Evolutionary conservation across 2,797 vertebrate species (phyloP).

Genomic region (Etheostoma nigrum): DNA sequence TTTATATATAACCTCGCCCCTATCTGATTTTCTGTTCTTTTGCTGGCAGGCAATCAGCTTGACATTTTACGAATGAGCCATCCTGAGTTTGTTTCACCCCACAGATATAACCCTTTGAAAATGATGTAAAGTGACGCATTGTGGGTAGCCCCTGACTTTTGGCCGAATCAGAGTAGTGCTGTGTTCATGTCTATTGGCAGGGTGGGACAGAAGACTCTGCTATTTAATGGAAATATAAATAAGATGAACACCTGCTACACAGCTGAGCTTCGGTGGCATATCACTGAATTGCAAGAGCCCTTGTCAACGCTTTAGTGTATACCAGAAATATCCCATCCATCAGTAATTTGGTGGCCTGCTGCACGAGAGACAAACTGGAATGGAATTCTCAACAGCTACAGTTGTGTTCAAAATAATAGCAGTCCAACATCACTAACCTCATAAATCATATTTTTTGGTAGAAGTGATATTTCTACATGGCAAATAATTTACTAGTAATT

Average conservation of each 20-base stretch:
- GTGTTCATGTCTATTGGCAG: conserved; percentile 43
- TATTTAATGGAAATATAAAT: conserved; percentile 40
- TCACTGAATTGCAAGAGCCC: conserved; percentile 28
- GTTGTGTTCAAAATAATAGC: no score
- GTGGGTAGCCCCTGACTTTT: conserved; percentile 39
- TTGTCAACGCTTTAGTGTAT: conserved; percentile 48
- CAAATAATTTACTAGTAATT: no score
- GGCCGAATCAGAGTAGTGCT: conserved; percentile 42
- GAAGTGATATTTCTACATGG: no score
- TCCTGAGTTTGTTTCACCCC: conserved; percentile 47
- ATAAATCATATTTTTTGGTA: no score
- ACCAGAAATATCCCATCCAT: conserved; percentile 51
- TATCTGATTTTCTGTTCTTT: conserved; percentile 48
- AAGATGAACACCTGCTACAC: conserved; percentile 59
- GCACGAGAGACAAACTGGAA: conserved; percentile 35
- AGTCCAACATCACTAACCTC: no score
- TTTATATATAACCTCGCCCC: conserved; percentile 59
- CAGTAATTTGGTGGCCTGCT: conserved; percentile 45
- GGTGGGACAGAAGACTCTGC: conserved; percentile 23
- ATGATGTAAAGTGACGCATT: conserved; percentile 43
- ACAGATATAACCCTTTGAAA: conserved; percentile 44
- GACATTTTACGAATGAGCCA: conserved; percentile 59
- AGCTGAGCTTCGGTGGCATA: conserved; percentile 22
- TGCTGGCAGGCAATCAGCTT: conserved; percentile 37
- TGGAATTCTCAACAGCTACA: conserved; percentile 40